Base-by-base conservation (phyloP, 2,888 invertebrate species). In the Charanyca ferruginea region DNA sequence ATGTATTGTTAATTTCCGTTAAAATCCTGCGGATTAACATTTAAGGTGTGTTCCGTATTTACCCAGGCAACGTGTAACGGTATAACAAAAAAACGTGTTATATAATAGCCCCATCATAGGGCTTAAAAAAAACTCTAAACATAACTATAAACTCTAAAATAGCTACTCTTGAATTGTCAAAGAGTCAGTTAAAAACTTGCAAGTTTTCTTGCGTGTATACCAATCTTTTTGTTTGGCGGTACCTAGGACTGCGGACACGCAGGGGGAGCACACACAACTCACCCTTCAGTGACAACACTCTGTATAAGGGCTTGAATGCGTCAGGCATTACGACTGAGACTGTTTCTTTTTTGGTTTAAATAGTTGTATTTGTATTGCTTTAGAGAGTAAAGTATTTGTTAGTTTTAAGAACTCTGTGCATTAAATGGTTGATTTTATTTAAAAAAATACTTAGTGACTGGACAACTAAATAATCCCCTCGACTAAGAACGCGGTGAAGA, bases 281-380 rank as follows among this genome's bases (percentile, higher is more conserved):
- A 52, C 77, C 72, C 72, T 77, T 58, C 5, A 38, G 45, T 66
- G 54, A 76, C 61, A 74, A 76, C 72, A 77, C 74, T 51, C 66
- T 48, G 72, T 72, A 42, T 72, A 77, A 77, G 73, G 59, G 52
- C 35, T 60, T 44, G 42, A 48, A 69, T 32, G 51, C 68, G 67
- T 67, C 61, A 63, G 60, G 59, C 77, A 28, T 35, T 58, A 38
- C 35, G 38, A 47, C 35, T 54, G 61, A 62, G 72, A 47, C 28
- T 57, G 41, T 49, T 49, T 42, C n/a, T 35, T 51, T 25, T 23
- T 1, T 23, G 16, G 38, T 38, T 5, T 16, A 16, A 38, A 16
- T 35, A 38, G 16, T 53, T 53, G 61, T 55, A 22, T 42, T 51
- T n/a, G 35, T 18, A 45, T 49, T 59, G 51, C 41, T 54, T 65